A percentile compares a stretch with the other conserved stretches of the same genome.
Conservation (phyloP, 2,888 invertebrate genomes). For the Lottia scabra region DNA sequence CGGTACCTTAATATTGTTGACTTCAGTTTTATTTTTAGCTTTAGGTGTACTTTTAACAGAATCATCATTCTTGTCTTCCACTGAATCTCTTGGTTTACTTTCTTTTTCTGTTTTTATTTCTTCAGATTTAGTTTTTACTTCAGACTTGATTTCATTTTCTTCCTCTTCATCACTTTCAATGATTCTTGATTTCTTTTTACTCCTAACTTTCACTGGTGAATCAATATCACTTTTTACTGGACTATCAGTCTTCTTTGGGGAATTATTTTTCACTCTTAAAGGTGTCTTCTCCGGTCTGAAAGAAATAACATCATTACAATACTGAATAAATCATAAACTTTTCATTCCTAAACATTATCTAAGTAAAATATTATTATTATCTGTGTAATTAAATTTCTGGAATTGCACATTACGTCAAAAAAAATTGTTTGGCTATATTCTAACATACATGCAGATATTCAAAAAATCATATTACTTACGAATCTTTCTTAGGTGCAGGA, state of each 20-base stretch:
- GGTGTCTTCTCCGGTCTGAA: conserved; percentile 31
- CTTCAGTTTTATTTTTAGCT: conserved; percentile 18
- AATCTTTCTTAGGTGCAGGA: not conserved
- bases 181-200: conserved; percentile 39
- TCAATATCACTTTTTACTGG: conserved; percentile 33
- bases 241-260: conserved; percentile 34
- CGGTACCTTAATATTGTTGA: not conserved
- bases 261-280: conserved; percentile 42
- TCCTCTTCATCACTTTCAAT: conserved; percentile 56
- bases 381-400: too few species aligned
- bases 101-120: conserved; percentile 20
- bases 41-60: not conserved
- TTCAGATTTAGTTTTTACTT: not conserved
- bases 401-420: too few species aligned
- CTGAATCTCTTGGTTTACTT: not conserved
- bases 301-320: too few species aligned
- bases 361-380: too few species aligned
- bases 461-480: not conserved
- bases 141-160: conserved; percentile 26
- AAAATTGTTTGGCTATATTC: too few species aligned
- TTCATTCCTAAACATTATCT: too few species aligned
- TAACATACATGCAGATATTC: too few species aligned
- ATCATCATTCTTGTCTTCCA: not conserved
- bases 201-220: conserved; percentile 28
- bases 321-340: too few species aligned